Conservation (phyloP, 2,888 invertebrate species). For the Caenorhabditis angaria region DNA sequence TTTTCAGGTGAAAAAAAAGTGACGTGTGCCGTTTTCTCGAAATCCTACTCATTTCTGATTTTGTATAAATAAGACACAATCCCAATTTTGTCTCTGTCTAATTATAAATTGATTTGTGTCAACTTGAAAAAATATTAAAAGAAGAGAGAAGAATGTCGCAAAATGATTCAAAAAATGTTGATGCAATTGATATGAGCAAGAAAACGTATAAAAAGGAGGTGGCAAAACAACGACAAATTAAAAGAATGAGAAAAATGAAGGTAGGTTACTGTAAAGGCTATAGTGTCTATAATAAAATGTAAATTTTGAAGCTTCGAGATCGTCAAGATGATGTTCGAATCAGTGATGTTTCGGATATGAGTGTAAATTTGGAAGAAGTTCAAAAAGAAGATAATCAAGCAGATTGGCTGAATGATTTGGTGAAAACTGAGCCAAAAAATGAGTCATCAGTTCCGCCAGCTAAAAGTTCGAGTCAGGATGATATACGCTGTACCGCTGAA, state of each 20-base stretch:
- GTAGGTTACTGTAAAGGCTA: not conserved
- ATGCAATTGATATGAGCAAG: conserved; percentile 2
- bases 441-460: not conserved
- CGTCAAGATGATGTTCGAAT: conserved; percentile 22
- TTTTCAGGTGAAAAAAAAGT: too few relatives aligned
- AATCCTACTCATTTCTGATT: conserved; percentile 2
- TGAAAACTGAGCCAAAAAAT: conserved; percentile 11
- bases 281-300: not conserved
- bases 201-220: conserved; percentile 11
- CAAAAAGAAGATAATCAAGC: conserved; percentile 21
- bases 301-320: conserved; percentile 11
- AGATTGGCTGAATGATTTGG: conserved; percentile 32
- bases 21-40: too few relatives aligned
- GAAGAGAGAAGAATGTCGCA: conserved; percentile 1
- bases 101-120: not conserved
- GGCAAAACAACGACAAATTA: conserved; percentile 9
- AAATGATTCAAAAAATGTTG: conserved; percentile 1
- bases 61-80: not conserved
- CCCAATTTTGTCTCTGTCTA: not conserved
- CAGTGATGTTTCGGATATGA: conserved; percentile 28
- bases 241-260: conserved; percentile 8
- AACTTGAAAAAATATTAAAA: not conserved
- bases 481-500: not conserved
- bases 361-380: not conserved
- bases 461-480: not conserved